Conservation (phyloP, 2,797 vertebrate species). For the Champsocephalus esox region DNA sequence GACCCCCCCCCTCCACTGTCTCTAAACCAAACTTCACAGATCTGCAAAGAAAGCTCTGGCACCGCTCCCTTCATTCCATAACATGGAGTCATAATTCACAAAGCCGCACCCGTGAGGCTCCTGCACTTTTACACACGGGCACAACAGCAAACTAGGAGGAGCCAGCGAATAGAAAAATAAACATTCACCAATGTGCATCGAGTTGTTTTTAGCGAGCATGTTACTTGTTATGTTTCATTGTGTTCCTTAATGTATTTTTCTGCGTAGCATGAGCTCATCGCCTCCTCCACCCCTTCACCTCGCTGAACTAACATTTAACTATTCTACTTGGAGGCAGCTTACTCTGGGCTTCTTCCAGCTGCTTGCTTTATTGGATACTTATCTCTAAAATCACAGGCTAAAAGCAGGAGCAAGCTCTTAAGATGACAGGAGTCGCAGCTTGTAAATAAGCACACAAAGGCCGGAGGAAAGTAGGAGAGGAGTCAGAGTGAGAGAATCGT, state of each 20-base stretch:
- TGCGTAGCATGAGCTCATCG: constrained; percentile 56
- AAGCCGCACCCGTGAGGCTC: constrained; percentile 67
- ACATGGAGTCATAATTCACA: constrained; percentile 83
- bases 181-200: constrained; percentile 32
- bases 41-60: constrained; percentile 80
- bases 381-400: constrained; percentile 59
- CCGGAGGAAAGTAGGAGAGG: constrained; percentile 23
- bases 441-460: constrained; percentile 43
- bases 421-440: constrained; percentile 55
- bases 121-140: constrained; percentile 51
- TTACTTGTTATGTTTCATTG: constrained; percentile 21
- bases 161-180: constrained; percentile 43
- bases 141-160: constrained; percentile 50
- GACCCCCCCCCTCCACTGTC: constrained; percentile 54
- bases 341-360: constrained; percentile 58
- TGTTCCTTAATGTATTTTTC: constrained; percentile 28
- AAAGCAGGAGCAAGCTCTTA: constrained; percentile 41
- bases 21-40: constrained; percentile 71
- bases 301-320: constrained; percentile 27
- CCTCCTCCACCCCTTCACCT: constrained; percentile 50
- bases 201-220: not conserved
- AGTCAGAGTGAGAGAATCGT: constrained; percentile 27
- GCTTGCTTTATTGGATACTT: constrained; percentile 68
- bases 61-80: constrained; percentile 86
- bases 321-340: constrained; percentile 46